Evolutionary conservation across 2,113 vertebrate genomes (phyloP).

Genomic region (Amia ocellicauda): DNA sequence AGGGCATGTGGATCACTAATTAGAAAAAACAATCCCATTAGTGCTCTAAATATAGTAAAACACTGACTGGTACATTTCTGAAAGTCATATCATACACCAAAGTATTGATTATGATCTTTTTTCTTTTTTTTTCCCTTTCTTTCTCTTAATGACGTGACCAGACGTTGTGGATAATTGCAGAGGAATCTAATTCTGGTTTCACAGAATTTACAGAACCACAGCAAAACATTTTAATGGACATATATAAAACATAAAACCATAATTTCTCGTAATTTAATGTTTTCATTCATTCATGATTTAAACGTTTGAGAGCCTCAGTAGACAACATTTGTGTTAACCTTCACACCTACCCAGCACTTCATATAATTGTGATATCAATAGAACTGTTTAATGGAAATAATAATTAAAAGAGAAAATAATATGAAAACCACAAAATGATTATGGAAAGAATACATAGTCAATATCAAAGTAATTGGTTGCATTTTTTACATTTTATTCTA

Average conservation of each 20-base stretch:
- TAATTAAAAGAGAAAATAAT: too few relatives aligned
- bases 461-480: too few relatives aligned
- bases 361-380: too few relatives aligned
- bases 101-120: too few relatives aligned
- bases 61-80: slow-evolving; percentile 38
- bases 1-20: slow-evolving; percentile 35
- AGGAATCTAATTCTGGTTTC: too few relatives aligned
- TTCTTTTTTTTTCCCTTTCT: slow-evolving; percentile 18
- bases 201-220: background rate
- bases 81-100: slow-evolving; percentile 36
- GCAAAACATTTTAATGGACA: too few relatives aligned
- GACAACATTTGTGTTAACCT: background rate
- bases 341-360: background rate
- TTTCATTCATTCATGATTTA: background rate
- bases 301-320: too few relatives aligned
- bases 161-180: background rate
- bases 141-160: background rate
- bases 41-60: slow-evolving; percentile 30
- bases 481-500: too few relatives aligned
- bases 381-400: too few relatives aligned
- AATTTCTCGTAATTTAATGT: background rate
- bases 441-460: too few relatives aligned
- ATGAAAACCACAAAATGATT: too few relatives aligned
- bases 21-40: slow-evolving; percentile 37
- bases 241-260: too few relatives aligned